Evolutionary conservation across 2,888 invertebrate genomes (phyloP).

Genomic region (Zaprionus lineosus): DNA sequence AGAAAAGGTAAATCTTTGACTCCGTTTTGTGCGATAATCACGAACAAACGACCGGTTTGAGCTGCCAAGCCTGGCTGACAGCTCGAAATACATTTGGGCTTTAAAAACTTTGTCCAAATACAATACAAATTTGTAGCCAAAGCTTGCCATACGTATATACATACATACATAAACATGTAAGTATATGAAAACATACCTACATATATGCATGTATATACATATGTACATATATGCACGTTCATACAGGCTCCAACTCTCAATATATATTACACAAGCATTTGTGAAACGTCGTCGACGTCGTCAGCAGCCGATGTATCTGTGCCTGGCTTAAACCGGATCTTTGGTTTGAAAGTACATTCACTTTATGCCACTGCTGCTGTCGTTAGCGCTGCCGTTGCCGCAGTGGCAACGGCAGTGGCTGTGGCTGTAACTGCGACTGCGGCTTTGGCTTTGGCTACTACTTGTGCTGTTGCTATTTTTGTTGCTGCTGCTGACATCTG

Average conservation of each 20-base stretch:
- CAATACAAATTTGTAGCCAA: slow-evolving; percentile 51
- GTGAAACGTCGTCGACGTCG: slow-evolving; percentile 66
- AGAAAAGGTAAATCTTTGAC: no score
- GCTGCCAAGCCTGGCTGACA: slow-evolving; percentile 56
- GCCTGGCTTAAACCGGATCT: slow-evolving; percentile 79
- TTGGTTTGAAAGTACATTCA: slow-evolving; percentile 80
- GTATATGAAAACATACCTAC: background rate
- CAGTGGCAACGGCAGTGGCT: slow-evolving; percentile 18
- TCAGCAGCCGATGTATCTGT: slow-evolving; percentile 61
- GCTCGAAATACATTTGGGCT: slow-evolving; percentile 52
- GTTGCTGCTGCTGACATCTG: slow-evolving; percentile 43
- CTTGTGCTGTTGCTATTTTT: slow-evolving; percentile 22
- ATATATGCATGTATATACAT: slow-evolving; percentile 16
- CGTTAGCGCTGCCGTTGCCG: slow-evolving; percentile 23
- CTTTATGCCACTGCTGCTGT: slow-evolving; percentile 67
- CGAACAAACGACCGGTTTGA: slow-evolving; percentile 53
- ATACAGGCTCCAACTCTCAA: slow-evolving; percentile 40
- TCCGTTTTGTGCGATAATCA: slow-evolving; percentile 56
- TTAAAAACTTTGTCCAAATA: slow-evolving; percentile 48
- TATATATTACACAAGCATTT: slow-evolving; percentile 75
- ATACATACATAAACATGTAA: background rate
- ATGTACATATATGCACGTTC: slow-evolving; percentile 4
- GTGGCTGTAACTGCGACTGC: slow-evolving; percentile 30
- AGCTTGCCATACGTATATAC: slow-evolving; percentile 30
- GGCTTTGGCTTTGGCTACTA: slow-evolving; percentile 21